Conservation (phyloP, 2,888 invertebrate species). For the Exocentrus adspersus region DNA sequence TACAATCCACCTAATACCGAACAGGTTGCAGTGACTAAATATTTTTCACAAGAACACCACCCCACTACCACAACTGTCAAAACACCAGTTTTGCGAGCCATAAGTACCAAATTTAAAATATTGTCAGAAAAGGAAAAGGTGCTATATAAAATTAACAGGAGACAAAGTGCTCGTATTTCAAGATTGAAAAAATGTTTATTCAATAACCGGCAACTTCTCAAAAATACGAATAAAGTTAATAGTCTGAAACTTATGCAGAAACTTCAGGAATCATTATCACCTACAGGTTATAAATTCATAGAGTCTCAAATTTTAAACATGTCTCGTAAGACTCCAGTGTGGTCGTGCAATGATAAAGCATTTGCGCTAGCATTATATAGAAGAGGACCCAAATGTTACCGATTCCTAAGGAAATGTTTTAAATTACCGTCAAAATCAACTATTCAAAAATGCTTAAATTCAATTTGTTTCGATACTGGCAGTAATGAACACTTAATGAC, state of each 20-base stretch:
- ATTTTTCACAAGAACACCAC: no score
- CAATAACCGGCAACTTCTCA: background rate
- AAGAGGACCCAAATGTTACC: background rate
- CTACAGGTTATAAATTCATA: background rate
- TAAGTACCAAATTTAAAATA: background rate
- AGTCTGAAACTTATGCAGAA: no score
- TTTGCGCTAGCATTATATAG: background rate
- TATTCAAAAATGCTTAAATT: background rate
- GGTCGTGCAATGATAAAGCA: background rate
- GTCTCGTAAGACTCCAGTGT: background rate
- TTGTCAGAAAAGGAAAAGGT: background rate
- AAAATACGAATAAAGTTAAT: background rate
- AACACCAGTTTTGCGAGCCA: background rate
- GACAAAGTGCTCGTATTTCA: background rate
- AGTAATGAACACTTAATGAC: background rate
- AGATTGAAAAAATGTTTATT: background rate
- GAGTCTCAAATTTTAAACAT: background rate
- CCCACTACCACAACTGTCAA: no score
- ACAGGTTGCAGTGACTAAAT: no score
- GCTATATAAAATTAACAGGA: background rate
- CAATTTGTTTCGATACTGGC: background rate
- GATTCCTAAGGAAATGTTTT: background rate
- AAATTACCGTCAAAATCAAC: background rate
- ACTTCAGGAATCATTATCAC: background rate
- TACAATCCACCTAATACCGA: no score